Base-by-base conservation (phyloP, 2,888 invertebrate species). In the Polydrusus tereticollis region DNA sequence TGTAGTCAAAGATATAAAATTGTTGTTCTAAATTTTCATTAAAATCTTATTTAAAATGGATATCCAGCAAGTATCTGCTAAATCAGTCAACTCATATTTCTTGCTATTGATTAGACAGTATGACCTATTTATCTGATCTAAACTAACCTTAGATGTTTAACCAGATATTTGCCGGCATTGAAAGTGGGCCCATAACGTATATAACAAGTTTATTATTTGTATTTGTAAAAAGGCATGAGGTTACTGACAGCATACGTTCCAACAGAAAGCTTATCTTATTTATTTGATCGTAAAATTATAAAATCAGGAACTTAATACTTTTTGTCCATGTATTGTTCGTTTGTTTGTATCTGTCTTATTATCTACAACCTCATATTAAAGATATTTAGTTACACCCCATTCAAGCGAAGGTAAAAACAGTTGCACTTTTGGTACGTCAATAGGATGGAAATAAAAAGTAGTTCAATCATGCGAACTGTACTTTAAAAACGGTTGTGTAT, bases 241-340 rank as follows among this genome's bases (percentile, higher is more conserved):
- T 36, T 33, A 26, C 72, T 72, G 72, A 72, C 66, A 72, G 72
- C 67, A 41, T 63, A 58, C 63, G 29, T 63, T 50, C 20, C 62
- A 67, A 72, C 69, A 62, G 60, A 66, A 66, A 73, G 62, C 68
- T 74, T 74, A 74, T 74, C 74, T 74, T 60, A 74, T 47, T 68
- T 70, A 70, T 70, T 78, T 78, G 79, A 79, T 79, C 77, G 77
- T 78, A 71, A 78, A 79, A 79, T 77, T 77, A 76, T 77, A 78
- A 75, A 78, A 78, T 77, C 75, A 77, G 79, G 77, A 79, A 79
- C 77, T 71, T 72, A 77, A 79, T 79, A 79, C 79, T 77, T 76
- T 76, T 74, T 77, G 72, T 76, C 76, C 73, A 64, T 45, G 72
- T 72, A 76, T 78, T 79, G 77, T 79, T 76, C 72, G 72, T 70